Base-by-base conservation (phyloP, 2,113 vertebrate species). In the Hiodon tergisus region DNA sequence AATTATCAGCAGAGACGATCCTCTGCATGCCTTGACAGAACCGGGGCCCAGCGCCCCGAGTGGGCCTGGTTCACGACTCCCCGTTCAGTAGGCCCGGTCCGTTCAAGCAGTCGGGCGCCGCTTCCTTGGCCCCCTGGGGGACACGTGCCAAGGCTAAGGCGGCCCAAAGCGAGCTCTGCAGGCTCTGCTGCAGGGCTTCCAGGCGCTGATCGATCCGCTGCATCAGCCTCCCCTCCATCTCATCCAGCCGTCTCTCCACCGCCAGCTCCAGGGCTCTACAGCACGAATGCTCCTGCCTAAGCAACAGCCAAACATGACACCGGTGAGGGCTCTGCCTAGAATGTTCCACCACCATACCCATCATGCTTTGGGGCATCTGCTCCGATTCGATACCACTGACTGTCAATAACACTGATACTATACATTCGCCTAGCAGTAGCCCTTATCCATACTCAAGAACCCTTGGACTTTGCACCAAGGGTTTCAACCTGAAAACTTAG, bases 161-260 rank as follows among this genome's bases (percentile, higher is more conserved):
- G 16, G 74, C 74, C 62, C 80, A 72, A 67, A 92, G 79, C 0
- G 81, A 81, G 46, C 71, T 73, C 81, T 92, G 87, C 70, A 92
- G 81, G 50, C 86, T 87, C 76, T 83, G 83, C 86, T 92, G 87
- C 77, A 92, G 86, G 67, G 87, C 87, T 1, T 90, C 89, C 69
- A 92, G 79, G 0, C 90, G 88, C 0, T 76, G 78, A 82, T 92
- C 90, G 76, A 92, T 75, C 53, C 91, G 89, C 81, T 90, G 85
- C 83, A 83, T 91, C 79, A 92, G 80, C 75, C 90, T 79, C 65
- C 3, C 67, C 81, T 92, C 91, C 90, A 92, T 90, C 77, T 91
- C 84, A 31, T 88, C 83, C 78, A 92, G 84, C 2, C 85, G 85
- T 0, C 73, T 86, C 79, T 89, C 88, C 87, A 90, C 80, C 47